These are phyloP conservation scores for Molossus molossus DNA, from an alignment of 2,797 vertebrate species.

Conservation along the genomic window DNA sequence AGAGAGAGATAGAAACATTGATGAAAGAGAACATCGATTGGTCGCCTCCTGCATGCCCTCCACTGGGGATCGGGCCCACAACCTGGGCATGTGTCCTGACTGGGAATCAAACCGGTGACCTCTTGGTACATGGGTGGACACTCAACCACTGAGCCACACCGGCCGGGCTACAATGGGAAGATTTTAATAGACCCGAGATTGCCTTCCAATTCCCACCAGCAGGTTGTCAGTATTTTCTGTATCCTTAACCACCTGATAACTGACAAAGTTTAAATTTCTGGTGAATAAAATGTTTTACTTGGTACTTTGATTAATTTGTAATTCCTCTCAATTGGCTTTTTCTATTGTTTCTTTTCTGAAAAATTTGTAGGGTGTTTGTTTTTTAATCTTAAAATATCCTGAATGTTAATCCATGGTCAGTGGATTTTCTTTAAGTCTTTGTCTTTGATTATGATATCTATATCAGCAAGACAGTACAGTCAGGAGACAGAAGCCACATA, in stretches of 20 bases:
- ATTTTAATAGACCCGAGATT: neutral
- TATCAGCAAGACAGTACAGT: neutral
- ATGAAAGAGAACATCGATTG: too few relatives aligned
- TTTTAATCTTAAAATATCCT: too few relatives aligned
- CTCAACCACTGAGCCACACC: too few relatives aligned
- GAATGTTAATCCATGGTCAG: too few relatives aligned
- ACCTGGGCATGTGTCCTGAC: too few relatives aligned
- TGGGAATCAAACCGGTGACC: too few relatives aligned
- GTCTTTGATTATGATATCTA: neutral
- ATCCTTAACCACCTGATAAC: neutral
- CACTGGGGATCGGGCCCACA: too few relatives aligned
- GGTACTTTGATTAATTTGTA: neutral
- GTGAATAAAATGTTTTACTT: neutral
- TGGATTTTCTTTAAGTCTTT: neutral
- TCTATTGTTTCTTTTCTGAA: neutral
- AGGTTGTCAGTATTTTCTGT: neutral
- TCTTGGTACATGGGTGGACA: too few relatives aligned
- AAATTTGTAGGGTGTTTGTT: too few relatives aligned
- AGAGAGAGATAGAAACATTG: too few relatives aligned
- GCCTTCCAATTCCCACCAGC: neutral
- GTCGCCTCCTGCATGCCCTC: too few relatives aligned
- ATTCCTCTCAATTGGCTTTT: neutral
- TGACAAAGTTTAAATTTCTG: neutral
- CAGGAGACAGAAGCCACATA: neutral
- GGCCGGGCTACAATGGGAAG: too few relatives aligned